These are phyloP conservation scores for Oxycera nigricornis DNA, from an alignment of 2,888 invertebrate species.

Conservation along the genomic window DNA sequence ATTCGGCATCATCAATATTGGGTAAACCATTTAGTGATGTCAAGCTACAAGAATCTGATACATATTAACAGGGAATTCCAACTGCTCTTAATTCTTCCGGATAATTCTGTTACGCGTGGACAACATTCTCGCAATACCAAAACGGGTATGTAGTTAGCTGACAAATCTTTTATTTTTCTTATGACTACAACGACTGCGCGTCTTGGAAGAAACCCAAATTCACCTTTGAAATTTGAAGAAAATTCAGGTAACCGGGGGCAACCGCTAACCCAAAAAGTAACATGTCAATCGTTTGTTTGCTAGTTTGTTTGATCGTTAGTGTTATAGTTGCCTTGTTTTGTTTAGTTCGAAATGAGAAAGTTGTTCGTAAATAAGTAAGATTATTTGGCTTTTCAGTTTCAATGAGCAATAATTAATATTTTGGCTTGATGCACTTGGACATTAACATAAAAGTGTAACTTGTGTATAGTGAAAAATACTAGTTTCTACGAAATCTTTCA, in stretches of 20 bases:
- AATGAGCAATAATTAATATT: background rate
- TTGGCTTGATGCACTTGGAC: background rate
- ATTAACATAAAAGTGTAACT: background rate
- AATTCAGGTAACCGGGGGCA: constrained; percentile 19
- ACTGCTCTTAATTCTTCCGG: too few species aligned
- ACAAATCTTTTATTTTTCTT: too few species aligned
- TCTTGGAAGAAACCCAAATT: background rate
- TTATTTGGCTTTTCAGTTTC: too few species aligned
- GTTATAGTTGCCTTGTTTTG: background rate
- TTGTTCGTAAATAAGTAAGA: background rate
- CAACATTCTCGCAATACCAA: too few species aligned
- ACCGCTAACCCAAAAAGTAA: constrained; percentile 22
- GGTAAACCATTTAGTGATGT: too few species aligned
- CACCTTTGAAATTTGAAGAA: background rate
- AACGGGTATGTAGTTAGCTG: too few species aligned
- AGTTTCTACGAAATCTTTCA: background rate
- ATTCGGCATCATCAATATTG: too few species aligned
- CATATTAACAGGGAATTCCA: too few species aligned
- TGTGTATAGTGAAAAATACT: background rate
- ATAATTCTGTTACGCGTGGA: too few species aligned
- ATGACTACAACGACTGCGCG: background rate
- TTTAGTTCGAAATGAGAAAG: constrained; percentile 3
- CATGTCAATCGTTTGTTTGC: constrained; percentile 27
- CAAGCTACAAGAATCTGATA: too few species aligned
- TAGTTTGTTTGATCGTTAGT: constrained; percentile 35